Percentiles rank a stretch among this genome's conserved stretches.
phyloP scores from a whole-genome alignment of 2,797 vertebrate genomes.

The Sebastes aleutianus region DNA sequence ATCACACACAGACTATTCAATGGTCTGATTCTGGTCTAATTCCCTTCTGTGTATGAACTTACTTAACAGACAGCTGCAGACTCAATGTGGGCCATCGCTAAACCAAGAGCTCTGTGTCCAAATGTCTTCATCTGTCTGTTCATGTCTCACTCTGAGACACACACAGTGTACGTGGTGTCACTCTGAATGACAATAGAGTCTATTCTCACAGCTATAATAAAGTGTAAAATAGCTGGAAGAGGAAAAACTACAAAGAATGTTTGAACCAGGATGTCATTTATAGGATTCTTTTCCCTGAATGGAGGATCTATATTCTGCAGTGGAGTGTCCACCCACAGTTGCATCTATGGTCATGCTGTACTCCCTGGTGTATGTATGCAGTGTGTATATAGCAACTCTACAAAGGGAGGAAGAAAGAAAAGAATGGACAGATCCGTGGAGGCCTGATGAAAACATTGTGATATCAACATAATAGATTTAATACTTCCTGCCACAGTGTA shows the following conservation, averaged over 20 bases:
- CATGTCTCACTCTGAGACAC: background rate
- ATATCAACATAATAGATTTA: background rate
- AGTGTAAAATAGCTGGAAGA: background rate
- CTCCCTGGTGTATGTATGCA: slow-evolving; percentile 2
- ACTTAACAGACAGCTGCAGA: background rate
- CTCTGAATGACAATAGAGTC: background rate
- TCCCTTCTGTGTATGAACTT: background rate
- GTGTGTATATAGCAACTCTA: slow-evolving; percentile 3
- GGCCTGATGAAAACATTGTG: slow-evolving; percentile 30
- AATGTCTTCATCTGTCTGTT: slow-evolving; percentile 2
- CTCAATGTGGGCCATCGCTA: background rate
- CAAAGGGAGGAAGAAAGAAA: slow-evolving; percentile 4
- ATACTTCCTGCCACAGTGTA: background rate
- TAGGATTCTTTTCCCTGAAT: slow-evolving; percentile 11
- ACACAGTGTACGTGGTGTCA: background rate
- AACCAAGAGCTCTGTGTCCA: background rate
- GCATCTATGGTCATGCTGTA: slow-evolving; percentile 12
- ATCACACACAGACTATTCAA: background rate
- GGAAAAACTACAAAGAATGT: background rate
- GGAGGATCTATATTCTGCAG: slow-evolving; percentile 6
- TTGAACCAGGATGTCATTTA: background rate
- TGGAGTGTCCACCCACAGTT: background rate
- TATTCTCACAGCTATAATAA: background rate
- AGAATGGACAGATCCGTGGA: slow-evolving; percentile 9
- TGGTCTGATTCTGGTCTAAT: background rate